Conservation (phyloP, 2,797 vertebrate species). For the Denticeps clupeoides region DNA sequence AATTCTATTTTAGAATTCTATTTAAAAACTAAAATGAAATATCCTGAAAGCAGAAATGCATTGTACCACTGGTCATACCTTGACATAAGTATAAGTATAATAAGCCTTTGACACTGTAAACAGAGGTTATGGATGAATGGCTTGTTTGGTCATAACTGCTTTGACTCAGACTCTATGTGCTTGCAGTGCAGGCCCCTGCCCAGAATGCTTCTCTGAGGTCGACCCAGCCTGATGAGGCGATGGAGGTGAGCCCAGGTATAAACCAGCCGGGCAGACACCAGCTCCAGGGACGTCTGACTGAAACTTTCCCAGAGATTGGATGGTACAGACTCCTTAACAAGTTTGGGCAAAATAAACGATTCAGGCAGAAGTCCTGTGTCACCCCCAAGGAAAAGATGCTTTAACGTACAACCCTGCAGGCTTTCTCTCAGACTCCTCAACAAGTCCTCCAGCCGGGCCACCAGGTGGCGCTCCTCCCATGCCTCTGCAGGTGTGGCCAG, state of each 20-base stretch:
- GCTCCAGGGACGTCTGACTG: conserved; percentile 47
- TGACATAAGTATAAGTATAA: too few relatives aligned
- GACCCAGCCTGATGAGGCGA: conserved; percentile 56
- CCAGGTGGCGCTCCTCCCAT: conserved; percentile 64
- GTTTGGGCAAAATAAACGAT: conserved; percentile 55
- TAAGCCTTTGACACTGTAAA: background rate
- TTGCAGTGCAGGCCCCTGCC: conserved; percentile 34
- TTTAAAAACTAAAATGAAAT: too few relatives aligned
- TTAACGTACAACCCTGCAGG: conserved; percentile 52
- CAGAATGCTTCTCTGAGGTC: conserved; percentile 44
- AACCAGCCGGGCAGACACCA: conserved; percentile 51
- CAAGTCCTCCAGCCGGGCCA: conserved; percentile 63
- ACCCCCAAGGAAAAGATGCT: conserved; percentile 64
- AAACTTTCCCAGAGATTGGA: conserved; percentile 66
- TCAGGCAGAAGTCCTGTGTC: conserved; percentile 44
- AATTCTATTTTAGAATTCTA: too few relatives aligned
- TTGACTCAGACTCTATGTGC: conserved; percentile 33
- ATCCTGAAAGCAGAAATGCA: too few relatives aligned
- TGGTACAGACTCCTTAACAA: conserved; percentile 52
- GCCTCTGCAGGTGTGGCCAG: conserved; percentile 45
- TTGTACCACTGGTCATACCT: too few relatives aligned
- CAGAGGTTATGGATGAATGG: conserved; percentile 8
- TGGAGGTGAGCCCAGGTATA: conserved; percentile 68
- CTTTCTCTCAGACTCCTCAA: conserved; percentile 57
- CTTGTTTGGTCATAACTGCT: too few relatives aligned